Percentiles rank a stretch among this genome's conserved stretches.
Conservation (phyloP, 2,888 invertebrate species). For the Timandra comae region DNA sequence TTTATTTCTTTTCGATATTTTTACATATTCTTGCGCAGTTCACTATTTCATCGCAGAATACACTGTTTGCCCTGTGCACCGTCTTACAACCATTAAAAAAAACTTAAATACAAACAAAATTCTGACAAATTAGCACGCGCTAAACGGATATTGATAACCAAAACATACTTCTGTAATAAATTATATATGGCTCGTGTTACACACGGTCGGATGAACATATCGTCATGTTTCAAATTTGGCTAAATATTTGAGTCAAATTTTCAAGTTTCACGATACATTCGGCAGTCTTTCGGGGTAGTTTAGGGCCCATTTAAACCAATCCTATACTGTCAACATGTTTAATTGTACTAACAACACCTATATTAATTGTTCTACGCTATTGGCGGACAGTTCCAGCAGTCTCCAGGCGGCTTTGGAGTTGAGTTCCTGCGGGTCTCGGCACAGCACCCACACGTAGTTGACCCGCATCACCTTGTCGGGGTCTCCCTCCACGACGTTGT, state of each 20-base stretch:
- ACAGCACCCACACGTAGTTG: constrained; percentile 98
- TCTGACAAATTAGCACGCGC: constrained; percentile 5
- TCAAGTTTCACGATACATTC: constrained; percentile 10
- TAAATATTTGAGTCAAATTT: constrained; percentile 11
- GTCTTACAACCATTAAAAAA: background rate
- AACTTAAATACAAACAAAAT: constrained; percentile 22
- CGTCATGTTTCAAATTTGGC: constrained; percentile 12
- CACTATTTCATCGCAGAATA: background rate
- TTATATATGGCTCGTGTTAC: constrained; percentile 4
- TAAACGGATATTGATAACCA: constrained; percentile 8
- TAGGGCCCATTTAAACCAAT: constrained; percentile 37
- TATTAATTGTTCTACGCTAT: constrained; percentile 89
- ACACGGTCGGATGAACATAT: constrained; percentile 3
- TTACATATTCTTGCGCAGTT: background rate
- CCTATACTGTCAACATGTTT: constrained; percentile 47
- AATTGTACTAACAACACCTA: constrained; percentile 68
- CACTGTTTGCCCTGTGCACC: background rate
- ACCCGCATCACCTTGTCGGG: constrained; percentile 96
- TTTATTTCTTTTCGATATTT: background rate
- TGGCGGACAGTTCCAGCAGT: constrained; percentile 92
- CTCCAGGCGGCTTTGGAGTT: constrained; percentile 98
- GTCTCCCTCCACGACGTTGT: constrained; percentile 94
- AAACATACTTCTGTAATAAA: constrained; percentile 14
- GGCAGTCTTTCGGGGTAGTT: constrained; percentile 22
- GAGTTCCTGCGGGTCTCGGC: constrained; percentile 94